Percentiles rank a stretch among this genome's conserved stretches.
Evolutionary conservation across 2,888 invertebrate genomes (phyloP).

Genomic region (Andrena chrysosceles): DNA sequence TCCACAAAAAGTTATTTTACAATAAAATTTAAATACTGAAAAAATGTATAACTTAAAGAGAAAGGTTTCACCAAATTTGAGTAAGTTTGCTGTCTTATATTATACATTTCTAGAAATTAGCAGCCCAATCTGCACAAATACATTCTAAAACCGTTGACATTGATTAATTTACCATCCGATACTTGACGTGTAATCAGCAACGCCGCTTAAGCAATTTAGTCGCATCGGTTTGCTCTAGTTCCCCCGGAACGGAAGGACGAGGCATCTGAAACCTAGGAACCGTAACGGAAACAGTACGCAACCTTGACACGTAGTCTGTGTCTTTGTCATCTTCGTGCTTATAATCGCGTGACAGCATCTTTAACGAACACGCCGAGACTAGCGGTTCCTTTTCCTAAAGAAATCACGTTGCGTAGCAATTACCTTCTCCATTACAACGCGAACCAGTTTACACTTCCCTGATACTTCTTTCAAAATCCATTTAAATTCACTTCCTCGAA

Average conservation of each 20-base stretch:
- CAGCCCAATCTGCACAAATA: too few relatives aligned
- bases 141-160: too few relatives aligned
- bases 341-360: slow-evolving; percentile 54
- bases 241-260: slow-evolving; percentile 60
- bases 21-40: too few relatives aligned
- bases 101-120: too few relatives aligned
- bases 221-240: slow-evolving; percentile 59
- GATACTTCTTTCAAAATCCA: too few relatives aligned
- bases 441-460: too few relatives aligned
- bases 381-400: slow-evolving; percentile 50
- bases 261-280: slow-evolving; percentile 65
- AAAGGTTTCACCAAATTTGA: too few relatives aligned
- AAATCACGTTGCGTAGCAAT: slow-evolving; percentile 12
- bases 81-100: too few relatives aligned
- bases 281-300: slow-evolving; percentile 69
- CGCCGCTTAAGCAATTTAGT: slow-evolving; percentile 23
- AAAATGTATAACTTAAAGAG: too few relatives aligned
- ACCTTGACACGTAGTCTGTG: slow-evolving; percentile 69
- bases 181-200: slow-evolving; percentile 12
- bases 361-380: slow-evolving; percentile 44
- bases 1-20: too few relatives aligned
- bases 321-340: slow-evolving; percentile 57
- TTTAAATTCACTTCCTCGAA: background rate
- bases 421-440: background rate
- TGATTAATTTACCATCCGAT: background rate